These are phyloP conservation scores for Xestia rhomboidea DNA, from an alignment of 2,888 invertebrate genomes.

Conservation along the genomic window DNA sequence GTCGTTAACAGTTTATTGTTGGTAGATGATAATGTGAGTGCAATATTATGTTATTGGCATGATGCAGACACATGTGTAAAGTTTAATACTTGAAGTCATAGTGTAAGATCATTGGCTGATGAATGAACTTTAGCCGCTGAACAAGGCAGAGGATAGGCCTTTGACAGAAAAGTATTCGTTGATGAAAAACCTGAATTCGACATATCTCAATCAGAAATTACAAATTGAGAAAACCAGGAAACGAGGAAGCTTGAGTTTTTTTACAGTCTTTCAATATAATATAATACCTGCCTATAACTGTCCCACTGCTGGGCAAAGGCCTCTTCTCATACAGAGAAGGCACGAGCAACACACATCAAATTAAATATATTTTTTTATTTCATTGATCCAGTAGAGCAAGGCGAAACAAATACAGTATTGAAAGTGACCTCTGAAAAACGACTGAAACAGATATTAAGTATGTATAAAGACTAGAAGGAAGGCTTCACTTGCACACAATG, in stretches of 20 bases:
- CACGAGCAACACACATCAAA: too few species aligned
- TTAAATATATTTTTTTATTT: too few species aligned
- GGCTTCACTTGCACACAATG: background rate
- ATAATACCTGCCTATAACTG: too few species aligned
- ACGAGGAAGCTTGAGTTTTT: background rate
- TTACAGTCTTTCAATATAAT: too few species aligned
- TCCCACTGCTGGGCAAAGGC: too few species aligned
- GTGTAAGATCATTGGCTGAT: background rate
- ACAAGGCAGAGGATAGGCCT: background rate
- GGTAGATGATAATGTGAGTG: constrained; percentile 12
- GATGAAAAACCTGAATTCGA: background rate
- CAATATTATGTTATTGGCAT: constrained; percentile 30
- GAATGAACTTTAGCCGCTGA: background rate
- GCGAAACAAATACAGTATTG: background rate
- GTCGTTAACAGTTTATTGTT: constrained; percentile 43
- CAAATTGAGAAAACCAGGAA: background rate
- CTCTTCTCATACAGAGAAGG: too few species aligned
- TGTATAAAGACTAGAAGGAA: background rate
- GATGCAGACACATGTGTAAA: constrained; percentile 26
- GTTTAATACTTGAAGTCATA: background rate
- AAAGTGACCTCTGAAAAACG: background rate
- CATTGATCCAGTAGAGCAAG: too few species aligned
- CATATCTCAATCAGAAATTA: background rate
- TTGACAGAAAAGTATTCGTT: background rate
- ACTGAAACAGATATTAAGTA: background rate